Evolutionary conservation across 2,113 vertebrate species (phyloP).

Genomic region (Scophthalmus maximus): DNA sequence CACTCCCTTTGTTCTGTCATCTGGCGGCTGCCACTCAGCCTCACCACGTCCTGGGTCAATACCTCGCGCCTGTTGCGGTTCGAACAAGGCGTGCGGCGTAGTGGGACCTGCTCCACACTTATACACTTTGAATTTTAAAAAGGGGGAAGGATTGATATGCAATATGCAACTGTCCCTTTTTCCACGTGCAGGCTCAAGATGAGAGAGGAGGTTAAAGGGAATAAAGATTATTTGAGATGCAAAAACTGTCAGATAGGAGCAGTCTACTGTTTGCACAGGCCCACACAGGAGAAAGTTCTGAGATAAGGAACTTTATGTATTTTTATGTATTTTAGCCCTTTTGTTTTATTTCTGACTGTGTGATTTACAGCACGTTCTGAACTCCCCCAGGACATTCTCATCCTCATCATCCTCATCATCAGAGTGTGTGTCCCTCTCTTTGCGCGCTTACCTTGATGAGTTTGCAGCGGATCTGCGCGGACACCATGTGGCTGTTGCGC

Average conservation of each 20-base stretch:
- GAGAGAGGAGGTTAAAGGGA: not conserved
- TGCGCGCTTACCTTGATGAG: constrained; percentile 88
- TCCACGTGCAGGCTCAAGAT: not conserved
- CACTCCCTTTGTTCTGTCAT: constrained; percentile 32
- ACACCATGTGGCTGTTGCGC: constrained; percentile 94
- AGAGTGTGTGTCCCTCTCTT: too few species aligned
- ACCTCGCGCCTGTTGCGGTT: constrained; percentile 54
- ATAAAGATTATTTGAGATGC: not conserved
- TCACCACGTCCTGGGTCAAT: constrained; percentile 35
- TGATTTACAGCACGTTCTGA: not conserved
- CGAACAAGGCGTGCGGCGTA: constrained; percentile 32
- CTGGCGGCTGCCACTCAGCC: constrained; percentile 39
- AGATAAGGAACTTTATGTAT: too few species aligned
- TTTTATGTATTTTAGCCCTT: not conserved
- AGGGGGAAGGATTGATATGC: not conserved
- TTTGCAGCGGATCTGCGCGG: constrained; percentile 92
- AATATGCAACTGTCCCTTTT: not conserved
- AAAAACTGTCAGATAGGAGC: not conserved
- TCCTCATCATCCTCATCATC: too few species aligned
- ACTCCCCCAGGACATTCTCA: too few species aligned
- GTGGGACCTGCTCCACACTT: constrained; percentile 10
- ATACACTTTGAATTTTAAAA: constrained; percentile 1
- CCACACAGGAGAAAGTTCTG: too few species aligned
- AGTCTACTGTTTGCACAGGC: too few species aligned
- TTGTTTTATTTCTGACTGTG: not conserved